A percentile compares a stretch with the other conserved stretches of the same genome.
These are phyloP conservation scores for Coelinius sp. DNA, from an alignment of 2,888 invertebrate species.

Conservation along the genomic window DNA sequence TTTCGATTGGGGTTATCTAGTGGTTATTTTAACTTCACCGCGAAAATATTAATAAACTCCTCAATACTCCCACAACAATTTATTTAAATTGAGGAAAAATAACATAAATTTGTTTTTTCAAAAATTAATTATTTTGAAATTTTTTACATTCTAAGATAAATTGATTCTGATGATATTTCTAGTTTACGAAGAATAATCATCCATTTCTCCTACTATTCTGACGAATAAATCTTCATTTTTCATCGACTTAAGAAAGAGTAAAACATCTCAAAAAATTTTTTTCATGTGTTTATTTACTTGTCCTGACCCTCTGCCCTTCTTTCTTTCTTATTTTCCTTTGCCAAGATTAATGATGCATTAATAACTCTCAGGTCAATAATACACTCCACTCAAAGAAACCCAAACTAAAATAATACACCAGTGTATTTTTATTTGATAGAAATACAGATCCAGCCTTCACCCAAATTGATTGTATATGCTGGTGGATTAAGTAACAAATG, in stretches of 20 bases:
- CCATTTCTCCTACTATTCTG: not conserved
- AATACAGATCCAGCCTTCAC: conserved; percentile 52
- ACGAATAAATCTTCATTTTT: not conserved
- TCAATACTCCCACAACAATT: not conserved
- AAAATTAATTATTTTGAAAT: too few relatives aligned
- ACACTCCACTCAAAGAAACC: not conserved
- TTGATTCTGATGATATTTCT: too few relatives aligned
- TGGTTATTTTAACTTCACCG: conserved; percentile 5
- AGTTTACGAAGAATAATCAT: too few relatives aligned
- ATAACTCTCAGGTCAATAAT: not conserved
- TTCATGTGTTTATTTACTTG: not conserved
- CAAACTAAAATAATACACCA: conserved; percentile 2
- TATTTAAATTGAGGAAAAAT: not conserved
- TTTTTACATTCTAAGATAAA: too few relatives aligned
- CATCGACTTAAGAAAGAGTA: not conserved
- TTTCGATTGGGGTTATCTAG: not conserved
- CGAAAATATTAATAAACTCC: conserved; percentile 27
- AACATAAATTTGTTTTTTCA: not conserved
- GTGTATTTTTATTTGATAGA: conserved; percentile 46
- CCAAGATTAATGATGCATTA: not conserved
- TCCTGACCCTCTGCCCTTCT: not conserved
- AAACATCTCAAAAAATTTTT: not conserved
- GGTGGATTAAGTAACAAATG: conserved; percentile 33
- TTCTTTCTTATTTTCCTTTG: not conserved
- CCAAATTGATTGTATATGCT: conserved; percentile 50